Percentiles rank a stretch among this genome's conserved stretches.
Conservation (phyloP, 1,140 invertebrate species). For the Papilio machaon region DNA sequence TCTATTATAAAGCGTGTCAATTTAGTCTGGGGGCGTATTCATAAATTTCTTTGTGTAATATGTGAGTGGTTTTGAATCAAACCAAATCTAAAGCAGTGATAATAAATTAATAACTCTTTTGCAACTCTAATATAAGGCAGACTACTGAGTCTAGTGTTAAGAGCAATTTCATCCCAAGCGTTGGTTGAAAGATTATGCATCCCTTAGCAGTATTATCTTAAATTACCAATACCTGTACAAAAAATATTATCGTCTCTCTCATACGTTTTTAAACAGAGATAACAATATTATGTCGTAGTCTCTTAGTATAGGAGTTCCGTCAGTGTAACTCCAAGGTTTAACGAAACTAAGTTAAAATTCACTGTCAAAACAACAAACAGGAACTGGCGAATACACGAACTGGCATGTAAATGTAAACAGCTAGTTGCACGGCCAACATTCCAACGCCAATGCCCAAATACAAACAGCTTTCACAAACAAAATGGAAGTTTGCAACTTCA, state of each 20-base stretch:
- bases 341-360: not conserved
- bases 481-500: conserved; percentile 30
- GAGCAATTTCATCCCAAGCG: not conserved
- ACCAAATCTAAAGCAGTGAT: conserved; percentile 4
- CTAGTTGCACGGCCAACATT: not conserved
- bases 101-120: not conserved
- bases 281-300: no score
- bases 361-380: conserved; percentile 12
- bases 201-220: no score
- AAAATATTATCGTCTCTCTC: not conserved
- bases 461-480: conserved; percentile 33
- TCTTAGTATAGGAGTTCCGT: no score
- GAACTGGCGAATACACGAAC: conserved; percentile 13
- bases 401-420: not conserved
- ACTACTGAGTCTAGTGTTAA: not conserved
- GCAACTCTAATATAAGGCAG: not conserved
- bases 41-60: not conserved
- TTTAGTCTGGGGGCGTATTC: not conserved
- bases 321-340: not conserved
- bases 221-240: not conserved
- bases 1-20: conserved; percentile 7
- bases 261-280: no score
- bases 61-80: not conserved
- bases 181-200: not conserved
- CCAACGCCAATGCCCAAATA: conserved; percentile 21